Evolutionary conservation across 92 coral and sea anemone species (phyloP).

Genomic region (Pocillopora grandis): DNA sequence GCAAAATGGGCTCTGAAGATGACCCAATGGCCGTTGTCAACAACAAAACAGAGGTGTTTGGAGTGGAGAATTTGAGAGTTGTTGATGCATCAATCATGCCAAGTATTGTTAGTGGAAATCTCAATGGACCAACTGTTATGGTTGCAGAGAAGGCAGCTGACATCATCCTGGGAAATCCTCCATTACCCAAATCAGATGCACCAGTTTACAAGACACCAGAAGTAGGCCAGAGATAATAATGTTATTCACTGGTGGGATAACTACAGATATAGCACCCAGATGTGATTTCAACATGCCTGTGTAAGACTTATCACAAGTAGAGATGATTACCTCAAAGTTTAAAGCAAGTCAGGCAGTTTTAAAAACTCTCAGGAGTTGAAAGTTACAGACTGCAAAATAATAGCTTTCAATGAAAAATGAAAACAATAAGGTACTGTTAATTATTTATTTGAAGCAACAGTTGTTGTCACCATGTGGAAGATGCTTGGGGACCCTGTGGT

Average conservation of each 20-base stretch:
- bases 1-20: conserved; percentile 80
- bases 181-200: conserved; percentile 64
- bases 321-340: no score
- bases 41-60: conserved; percentile 66
- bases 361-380: no score
- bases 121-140: conserved; percentile 90
- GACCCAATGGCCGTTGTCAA: conserved; percentile 89
- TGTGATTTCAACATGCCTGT: no score
- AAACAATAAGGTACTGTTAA: no score
- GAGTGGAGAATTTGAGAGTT: conserved; percentile 74
- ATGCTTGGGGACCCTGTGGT: no score
- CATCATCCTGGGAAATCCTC: conserved; percentile 68
- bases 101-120: conserved; percentile 85
- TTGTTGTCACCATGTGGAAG: no score
- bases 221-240: conserved; percentile 27
- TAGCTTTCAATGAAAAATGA: background rate
- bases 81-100: conserved; percentile 94
- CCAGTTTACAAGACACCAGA: conserved; percentile 79
- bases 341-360: no score
- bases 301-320: no score
- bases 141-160: conserved; percentile 90
- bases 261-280: no score
- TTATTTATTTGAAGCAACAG: no score
- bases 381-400: background rate
- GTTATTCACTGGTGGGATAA: background rate